Percentiles rank a stretch among this genome's conserved stretches.
Evolutionary conservation across 92 coral and sea anemone genomes (phyloP).

Genomic region (Zoanthus solanderi): DNA sequence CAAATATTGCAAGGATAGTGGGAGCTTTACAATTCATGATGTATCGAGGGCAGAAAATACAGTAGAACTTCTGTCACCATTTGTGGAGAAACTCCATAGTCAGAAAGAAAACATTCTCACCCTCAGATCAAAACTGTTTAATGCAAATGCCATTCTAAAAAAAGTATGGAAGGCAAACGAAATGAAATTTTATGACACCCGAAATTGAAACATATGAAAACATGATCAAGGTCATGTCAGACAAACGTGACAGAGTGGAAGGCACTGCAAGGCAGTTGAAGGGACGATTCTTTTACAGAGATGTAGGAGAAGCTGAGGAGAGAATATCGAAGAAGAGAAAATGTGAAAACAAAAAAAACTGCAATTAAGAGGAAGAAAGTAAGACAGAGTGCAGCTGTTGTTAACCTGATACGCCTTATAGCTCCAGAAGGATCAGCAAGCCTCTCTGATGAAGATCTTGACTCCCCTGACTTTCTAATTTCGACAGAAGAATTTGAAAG

Average conservation of each 20-base stretch:
- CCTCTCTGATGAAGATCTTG: constrained; percentile 51
- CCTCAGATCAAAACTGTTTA: too few species aligned
- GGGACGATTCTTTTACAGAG: constrained; percentile 30
- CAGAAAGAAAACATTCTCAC: too few species aligned
- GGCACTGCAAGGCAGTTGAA: constrained; percentile 40
- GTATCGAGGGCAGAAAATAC: too few species aligned
- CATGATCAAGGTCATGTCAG: constrained; percentile 43
- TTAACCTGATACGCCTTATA: constrained; percentile 29
- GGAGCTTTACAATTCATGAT: too few species aligned
- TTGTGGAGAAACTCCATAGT: too few species aligned
- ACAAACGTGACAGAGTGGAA: constrained; percentile 32
- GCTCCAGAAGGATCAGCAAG: constrained; percentile 50
- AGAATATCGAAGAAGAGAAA: constrained; percentile 42
- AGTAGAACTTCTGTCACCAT: too few species aligned
- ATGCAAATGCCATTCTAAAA: constrained; percentile 5
- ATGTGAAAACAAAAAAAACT: constrained; percentile 32
- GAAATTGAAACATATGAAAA: constrained; percentile 36
- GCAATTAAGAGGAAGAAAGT: constrained; percentile 32
- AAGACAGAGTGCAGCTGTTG: constrained; percentile 43
- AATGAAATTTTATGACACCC: constrained; percentile 28
- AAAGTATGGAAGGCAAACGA: constrained; percentile 49
- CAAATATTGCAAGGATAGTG: too few species aligned
- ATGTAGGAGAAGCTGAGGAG: constrained; percentile 43
- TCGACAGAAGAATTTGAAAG: constrained; percentile 49
- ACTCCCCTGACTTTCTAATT: constrained; percentile 45